Base-by-base conservation (phyloP, 1,140 invertebrate genomes). In the Lysiphlebus fabarum region DNA sequence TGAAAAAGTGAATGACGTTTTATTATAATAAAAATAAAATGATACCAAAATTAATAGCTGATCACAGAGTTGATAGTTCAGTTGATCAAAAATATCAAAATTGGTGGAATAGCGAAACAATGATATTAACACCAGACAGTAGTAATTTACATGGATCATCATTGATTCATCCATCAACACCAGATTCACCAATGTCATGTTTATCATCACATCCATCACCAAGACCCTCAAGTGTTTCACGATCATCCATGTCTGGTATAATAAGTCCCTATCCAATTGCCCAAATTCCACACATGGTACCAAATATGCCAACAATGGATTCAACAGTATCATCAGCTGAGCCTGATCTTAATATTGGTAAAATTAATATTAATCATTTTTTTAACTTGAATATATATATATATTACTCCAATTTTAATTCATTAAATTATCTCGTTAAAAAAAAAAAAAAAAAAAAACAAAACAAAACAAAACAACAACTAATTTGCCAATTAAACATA, bases 281-380 rank as follows among this genome's bases (percentile, higher is more conserved):
- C 12, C 73, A 77, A 47, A 62, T 76, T n/a, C 67, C 70, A 14
- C 68, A 62, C 48, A 60, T 70, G 33, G 73, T 63, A 38, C 67
- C 72, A 0, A 73, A 64, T 42, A 76, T 77, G 77, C 82, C 82
- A 40, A 83, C 82, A 51, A 83, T 83, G 82, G 82, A 84, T 65
- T 82, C 82, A 12, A 83, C 82, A 5, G 82, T 83, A 6, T 83
- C 82, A 3, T 83, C 82, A 26, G 78, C 80, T 1, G 79, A 81
- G 64, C 78, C 82, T 1, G 83, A 84, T 63, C 70, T 84, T 6
- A 82, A 84, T 62, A 84, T 84, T 79, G 83, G 83, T 84, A 80
- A 55, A 54, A 43, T 17, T n/a, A n/a, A 26, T 10, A 45, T 61
- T 43, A 33, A 38, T 54, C 9, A 9, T 38, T 10, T 44, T 44